Base-by-base conservation (phyloP, 2,888 invertebrate species). In the Microplitis deprimator region DNA sequence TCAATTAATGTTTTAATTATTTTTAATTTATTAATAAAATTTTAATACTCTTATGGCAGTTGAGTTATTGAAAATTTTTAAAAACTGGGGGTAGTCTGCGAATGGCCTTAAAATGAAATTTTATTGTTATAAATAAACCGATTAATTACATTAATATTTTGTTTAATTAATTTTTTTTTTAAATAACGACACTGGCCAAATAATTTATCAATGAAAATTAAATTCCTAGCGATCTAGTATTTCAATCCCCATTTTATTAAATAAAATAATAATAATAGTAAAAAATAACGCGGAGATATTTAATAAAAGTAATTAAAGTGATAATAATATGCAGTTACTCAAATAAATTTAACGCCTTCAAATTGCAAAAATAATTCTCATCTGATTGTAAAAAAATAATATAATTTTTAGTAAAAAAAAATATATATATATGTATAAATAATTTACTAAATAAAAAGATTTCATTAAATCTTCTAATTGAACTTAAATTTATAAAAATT, bases 161-260 rank as follows among this genome's bases (percentile, higher is more conserved):
- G 50, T 50, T 50, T 50, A 13, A 17, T 29, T 17, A 6, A 41
- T 39, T 59, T 70, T n/a, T n/a, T 29, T 60, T 59, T 59, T n/a
- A 5, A 70, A 29, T 8, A 70, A 60, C 38, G 13, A 61, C 71
- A 62, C 71, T 62, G 71, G 62, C 70, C 70, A 60, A 70, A 62
- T 60, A 62, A 62, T 72, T 72, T 72, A 39, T 8, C 16, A 20
- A 68, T 39, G 60, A 72, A 62, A 10, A 62, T 61, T 72, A 62
- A 39, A 60, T 40, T 16, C 10, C 39, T 62, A 40, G 39, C 40
- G 38, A n/a, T 29, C 60, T 38, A 29, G 62, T 62, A 72, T 61
- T 16, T 16, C 67, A 67, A 39, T 20, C 67, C 7, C 29, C 39
- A 38, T 67, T 5, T 29, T 70, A 59, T 20, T 29, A 20, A 38